Base-by-base conservation (phyloP, 2,797 vertebrate genomes). In the Neostethus bicornis region DNA sequence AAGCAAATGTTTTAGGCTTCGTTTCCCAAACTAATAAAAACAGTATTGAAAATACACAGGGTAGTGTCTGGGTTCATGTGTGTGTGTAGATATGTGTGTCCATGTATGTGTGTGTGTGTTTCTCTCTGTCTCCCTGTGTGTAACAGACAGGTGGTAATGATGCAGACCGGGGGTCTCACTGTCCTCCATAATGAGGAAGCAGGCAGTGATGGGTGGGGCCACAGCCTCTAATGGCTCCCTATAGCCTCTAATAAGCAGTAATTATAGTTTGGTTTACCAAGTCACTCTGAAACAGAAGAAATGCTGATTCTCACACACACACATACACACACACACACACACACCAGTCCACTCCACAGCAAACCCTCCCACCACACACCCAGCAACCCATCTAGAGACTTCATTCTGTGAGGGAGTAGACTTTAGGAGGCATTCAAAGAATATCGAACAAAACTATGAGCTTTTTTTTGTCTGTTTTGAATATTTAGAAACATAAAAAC, bases 121-220 rank as follows among this genome's bases (percentile, higher is more conserved):
- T n/a, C n/a, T n/a, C n/a, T n/a, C n/a, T n/a, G n/a, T n/a, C n/a
- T n/a, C n/a, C n/a, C n/a, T 86, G 77, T 58, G 67, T 85, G 89
- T 91, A 89, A 87, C 89, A 87, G 83, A 81, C 88, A 90, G 87
- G 89, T 88, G 91, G 82, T 90, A 92, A 92, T 90, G 88, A 93
- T 89, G 80, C 73, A 53, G 65, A 73, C 71, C 68, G 41, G 45
- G 41, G 45, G 68, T 73, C 73, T 77, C 70, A 69, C 76, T 70
- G 74, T 79, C 75, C 84, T 61, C 78, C 73, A 77, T 93, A 91
- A 92, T 91, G 88, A 91, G 86, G 80, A 84, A 81, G 70, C 73
- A 74, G 85, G 69, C 61, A 75, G 75, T 25, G 79, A 77, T 75
- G 73, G 75, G 81, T 31, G 74, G 77, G 70, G 79, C 68, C 66